Percentiles rank a stretch among this genome's conserved stretches.
Evolutionary conservation across 64 coral and sea anemone species (phyloP).

Genomic region (Platygyra sinensis): DNA sequence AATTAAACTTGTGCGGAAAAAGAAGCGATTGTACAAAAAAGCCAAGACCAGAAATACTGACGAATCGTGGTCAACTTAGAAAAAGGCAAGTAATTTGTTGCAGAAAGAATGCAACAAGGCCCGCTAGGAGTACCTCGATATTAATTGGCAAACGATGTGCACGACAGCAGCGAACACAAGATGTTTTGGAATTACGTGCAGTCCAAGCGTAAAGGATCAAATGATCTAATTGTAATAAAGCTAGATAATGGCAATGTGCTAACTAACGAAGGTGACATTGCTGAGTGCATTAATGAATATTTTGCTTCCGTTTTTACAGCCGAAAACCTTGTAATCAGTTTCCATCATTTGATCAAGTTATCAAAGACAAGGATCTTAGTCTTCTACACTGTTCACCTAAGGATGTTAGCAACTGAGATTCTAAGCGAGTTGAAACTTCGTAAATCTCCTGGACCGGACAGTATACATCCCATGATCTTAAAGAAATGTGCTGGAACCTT

Average conservation of each 20-base stretch:
- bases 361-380: too few relatives aligned
- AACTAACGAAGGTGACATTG: background rate
- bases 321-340: too few relatives aligned
- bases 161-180: conserved; percentile 25
- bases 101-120: conserved; percentile 39
- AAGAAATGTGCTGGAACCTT: too few relatives aligned
- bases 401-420: too few relatives aligned
- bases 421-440: too few relatives aligned
- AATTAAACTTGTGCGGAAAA: too few relatives aligned
- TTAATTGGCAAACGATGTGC: conserved; percentile 28
- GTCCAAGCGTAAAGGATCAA: conserved; percentile 28
- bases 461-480: too few relatives aligned
- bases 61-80: conserved; percentile 17
- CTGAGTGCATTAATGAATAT: too few relatives aligned
- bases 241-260: background rate
- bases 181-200: conserved; percentile 51
- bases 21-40: background rate
- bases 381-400: too few relatives aligned
- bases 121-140: conserved; percentile 41
- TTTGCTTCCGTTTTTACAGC: too few relatives aligned
- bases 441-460: too few relatives aligned
- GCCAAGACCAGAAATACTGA: background rate
- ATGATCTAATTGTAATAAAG: conserved; percentile 43
- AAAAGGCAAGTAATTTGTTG: conserved; percentile 27
- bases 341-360: too few relatives aligned